Evolutionary conservation across 2,888 invertebrate species (phyloP), one percentile per base, ranked within the genome.

Genomic region (Phrixothrix hirtus): DNA sequence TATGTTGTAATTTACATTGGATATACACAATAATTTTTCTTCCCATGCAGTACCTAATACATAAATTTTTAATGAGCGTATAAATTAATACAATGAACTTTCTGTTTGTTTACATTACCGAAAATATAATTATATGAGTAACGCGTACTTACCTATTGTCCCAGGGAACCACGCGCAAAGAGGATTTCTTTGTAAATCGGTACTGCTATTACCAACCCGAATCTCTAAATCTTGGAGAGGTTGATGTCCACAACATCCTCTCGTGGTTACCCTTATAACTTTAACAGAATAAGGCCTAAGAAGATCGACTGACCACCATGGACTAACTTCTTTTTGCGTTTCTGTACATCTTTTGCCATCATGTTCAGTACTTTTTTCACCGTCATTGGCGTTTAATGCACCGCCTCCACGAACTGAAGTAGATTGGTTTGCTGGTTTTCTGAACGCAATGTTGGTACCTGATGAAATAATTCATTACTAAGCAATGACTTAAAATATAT

Each of bases 91-190:
- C 10, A 34, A 31, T 21, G 17, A 10, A 42, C 29, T 49, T 42
- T 35, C 12, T 21, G 21, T 21, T 21, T 21, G 21, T 21, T 21
- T 21, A 21, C 21, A 21, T 21, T 21, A 21, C 4, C 21, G 4
- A 7, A 5, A 21, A 5, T 7, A 21, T 21, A 21, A 21, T 3
- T 5, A 7, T 30, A 7, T 10, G 6, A 30, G 11, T 7, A 30
- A 30, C 10, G 6, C 11, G 11, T 41, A 76, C 81, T 80, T 71
- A 88, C 88, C 87, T 51, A 92, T 84, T 4, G 92, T 92, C 49
- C 93, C 93, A 1, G 94, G 94, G 74, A 92, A 92, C 94, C 94
- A 95, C 15, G 94, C 92, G 71, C 94, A 95, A 0, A 95, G 78
- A 10, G 93, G 92, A 77, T 94, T 95, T 52, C 91, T 81, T 72